Evolutionary conservation across 2,888 invertebrate species (phyloP).

Genomic region (Oligia fasciuncula): DNA sequence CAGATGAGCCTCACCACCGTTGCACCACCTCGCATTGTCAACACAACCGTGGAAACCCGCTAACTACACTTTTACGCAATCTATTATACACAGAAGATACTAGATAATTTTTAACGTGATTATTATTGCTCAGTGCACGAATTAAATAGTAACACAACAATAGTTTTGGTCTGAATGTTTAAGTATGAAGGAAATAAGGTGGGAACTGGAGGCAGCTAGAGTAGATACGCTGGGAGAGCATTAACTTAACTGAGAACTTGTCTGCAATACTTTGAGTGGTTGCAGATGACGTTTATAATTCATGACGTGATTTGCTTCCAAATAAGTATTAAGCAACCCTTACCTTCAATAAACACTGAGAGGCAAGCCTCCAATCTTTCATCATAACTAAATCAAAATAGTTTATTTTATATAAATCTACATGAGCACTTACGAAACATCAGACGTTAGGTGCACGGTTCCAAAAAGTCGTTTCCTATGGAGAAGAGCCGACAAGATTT

Average conservation of each 20-base stretch:
- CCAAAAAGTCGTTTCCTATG: not conserved
- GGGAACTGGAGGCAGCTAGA: conserved; percentile 44
- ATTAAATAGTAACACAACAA: conserved; percentile 72
- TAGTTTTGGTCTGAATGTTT: conserved; percentile 66
- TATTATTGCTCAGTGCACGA: conserved; percentile 76
- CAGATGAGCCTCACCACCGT: conserved; percentile 79
- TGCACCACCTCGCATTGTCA: conserved; percentile 87
- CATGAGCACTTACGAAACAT: not conserved
- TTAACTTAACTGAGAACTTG: not conserved
- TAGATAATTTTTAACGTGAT: conserved; percentile 80
- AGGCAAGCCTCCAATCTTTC: not conserved
- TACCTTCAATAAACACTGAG: not conserved
- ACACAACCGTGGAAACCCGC: conserved; percentile 86
- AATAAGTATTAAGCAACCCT: not conserved
- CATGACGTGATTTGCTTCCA: not conserved
- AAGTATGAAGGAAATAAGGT: conserved; percentile 56
- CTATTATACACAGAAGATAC: conserved; percentile 84
- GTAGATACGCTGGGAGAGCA: conserved; percentile 13
- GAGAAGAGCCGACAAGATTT: not conserved
- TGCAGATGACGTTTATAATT: not conserved
- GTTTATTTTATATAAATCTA: not conserved
- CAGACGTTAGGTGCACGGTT: not conserved
- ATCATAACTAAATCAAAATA: not conserved
- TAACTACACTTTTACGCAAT: conserved; percentile 84
- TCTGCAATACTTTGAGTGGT: not conserved